These are phyloP conservation scores for Eupelmus urozonus DNA, from an alignment of 2,888 invertebrate genomes.

Conservation along the genomic window DNA sequence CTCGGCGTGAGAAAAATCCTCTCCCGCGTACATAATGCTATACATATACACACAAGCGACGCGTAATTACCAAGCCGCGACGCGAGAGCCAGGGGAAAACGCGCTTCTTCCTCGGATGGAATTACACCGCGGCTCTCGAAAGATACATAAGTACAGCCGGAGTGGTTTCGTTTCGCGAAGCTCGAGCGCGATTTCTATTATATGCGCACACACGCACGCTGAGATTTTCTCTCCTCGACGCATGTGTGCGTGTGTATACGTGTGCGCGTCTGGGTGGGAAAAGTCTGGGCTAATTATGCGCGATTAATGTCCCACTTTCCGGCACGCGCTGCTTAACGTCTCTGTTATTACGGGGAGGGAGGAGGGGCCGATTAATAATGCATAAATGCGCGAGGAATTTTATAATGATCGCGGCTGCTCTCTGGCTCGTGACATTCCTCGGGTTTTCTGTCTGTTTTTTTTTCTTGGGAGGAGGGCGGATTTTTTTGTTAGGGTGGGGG, in stretches of 20 bases:
- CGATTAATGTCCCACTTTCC: conserved; percentile 41
- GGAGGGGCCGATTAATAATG: conserved; percentile 17
- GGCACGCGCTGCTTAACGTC: conserved; percentile 9
- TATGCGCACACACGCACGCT: neutral
- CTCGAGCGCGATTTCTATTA: neutral
- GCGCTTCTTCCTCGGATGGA: neutral
- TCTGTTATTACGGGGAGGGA: neutral
- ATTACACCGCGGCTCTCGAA: neutral
- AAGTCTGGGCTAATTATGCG: conserved; percentile 29
- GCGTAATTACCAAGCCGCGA: neutral
- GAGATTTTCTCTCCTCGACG: neutral
- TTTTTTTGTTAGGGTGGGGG: neutral
- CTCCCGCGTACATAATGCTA: neutral
- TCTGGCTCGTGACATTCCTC: conserved; percentile 19
- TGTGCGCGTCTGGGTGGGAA: conserved; percentile 7
- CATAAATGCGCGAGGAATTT: conserved; percentile 23
- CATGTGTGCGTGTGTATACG: neutral
- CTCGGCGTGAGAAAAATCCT: conserved; percentile 41
- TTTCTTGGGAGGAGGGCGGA: neutral
- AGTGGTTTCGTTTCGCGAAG: neutral
- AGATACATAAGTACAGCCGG: neutral
- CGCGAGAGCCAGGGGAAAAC: neutral
- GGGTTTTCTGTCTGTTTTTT: neutral
- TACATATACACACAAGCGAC: neutral
- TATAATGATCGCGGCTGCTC: conserved; percentile 25